phyloP scores from a whole-genome alignment of 1,140 invertebrate genomes.

The Galleria mellonella region DNA sequence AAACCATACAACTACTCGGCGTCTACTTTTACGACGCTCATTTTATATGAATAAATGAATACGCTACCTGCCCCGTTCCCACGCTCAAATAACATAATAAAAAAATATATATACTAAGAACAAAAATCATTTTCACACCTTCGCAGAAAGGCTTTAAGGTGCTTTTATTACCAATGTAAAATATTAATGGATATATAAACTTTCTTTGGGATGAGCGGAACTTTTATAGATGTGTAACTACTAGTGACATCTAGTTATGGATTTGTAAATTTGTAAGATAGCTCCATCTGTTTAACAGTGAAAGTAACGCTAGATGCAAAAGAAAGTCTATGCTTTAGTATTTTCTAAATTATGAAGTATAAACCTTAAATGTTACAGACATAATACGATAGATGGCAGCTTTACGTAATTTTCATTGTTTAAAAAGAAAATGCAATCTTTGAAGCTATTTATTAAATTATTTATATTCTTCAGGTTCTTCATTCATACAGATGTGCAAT shows the following conservation, averaged over 20 bases:
- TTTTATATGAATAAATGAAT: conserved; percentile 28
- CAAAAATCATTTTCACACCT: conserved; percentile 71
- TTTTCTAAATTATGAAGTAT: not conserved
- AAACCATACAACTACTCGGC: not conserved
- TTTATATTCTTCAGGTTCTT: too few species aligned
- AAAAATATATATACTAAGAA: conserved; percentile 39
- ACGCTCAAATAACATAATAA: conserved; percentile 45
- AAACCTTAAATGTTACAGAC: not conserved
- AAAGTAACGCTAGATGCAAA: not conserved
- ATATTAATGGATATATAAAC: conserved; percentile 52
- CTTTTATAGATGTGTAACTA: conserved; percentile 4
- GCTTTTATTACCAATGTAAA: conserved; percentile 66
- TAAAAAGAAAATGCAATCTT: too few species aligned
- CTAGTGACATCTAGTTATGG: conserved; percentile 32
- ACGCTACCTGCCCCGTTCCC: conserved; percentile 52
- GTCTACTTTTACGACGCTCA: conserved; percentile 37
- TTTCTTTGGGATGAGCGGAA: conserved; percentile 28
- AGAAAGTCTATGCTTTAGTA: too few species aligned
- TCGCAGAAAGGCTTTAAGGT: conserved; percentile 54
- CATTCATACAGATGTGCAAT: too few species aligned
- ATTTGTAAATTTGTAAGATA: not conserved
- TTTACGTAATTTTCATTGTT: not conserved
- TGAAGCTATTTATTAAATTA: too few species aligned
- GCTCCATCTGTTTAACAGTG: conserved; percentile 15
- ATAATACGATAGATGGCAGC: not conserved